A percentile compares a stretch with the other conserved stretches of the same genome.
Conservation (phyloP, 2,888 invertebrate species). For the Netelia fuscicornis region DNA sequence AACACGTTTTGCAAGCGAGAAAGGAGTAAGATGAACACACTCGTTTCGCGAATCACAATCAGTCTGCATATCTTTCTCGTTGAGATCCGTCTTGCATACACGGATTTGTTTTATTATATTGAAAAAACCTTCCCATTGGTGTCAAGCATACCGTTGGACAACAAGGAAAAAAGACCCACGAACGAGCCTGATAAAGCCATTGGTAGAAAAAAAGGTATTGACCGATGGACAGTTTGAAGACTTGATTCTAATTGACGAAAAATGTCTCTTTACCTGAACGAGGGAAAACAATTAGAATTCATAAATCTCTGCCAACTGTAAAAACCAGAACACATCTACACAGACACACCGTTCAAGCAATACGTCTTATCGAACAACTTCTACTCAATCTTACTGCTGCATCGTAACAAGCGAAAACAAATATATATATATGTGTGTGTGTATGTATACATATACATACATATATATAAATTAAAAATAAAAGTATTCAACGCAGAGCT, state of each 20-base stretch:
- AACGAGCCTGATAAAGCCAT: not conserved
- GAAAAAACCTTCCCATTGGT: slow-evolving; percentile 14
- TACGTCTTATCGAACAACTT: slow-evolving; percentile 68
- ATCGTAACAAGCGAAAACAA: slow-evolving; percentile 71
- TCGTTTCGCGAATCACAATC: slow-evolving; percentile 66
- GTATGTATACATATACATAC: slow-evolving; percentile 20
- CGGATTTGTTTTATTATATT: slow-evolving; percentile 54
- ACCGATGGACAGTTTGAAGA: not conserved
- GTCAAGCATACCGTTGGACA: not conserved
- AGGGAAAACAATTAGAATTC: slow-evolving; percentile 2
- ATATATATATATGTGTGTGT: not conserved
- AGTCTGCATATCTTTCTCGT: slow-evolving; percentile 66
- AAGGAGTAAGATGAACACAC: slow-evolving; percentile 20
- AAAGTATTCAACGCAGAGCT: slow-evolving; percentile 76
- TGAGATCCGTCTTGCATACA: slow-evolving; percentile 52
- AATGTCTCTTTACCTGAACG: slow-evolving; percentile 24
- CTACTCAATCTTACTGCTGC: slow-evolving; percentile 73
- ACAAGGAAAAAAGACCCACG: too few relatives aligned
- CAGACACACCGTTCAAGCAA: slow-evolving; percentile 72
- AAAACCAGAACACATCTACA: slow-evolving; percentile 41
- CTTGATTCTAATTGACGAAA: slow-evolving; percentile 7
- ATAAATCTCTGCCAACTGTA: slow-evolving; percentile 16
- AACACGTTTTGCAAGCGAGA: slow-evolving; percentile 52
- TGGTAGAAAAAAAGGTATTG: not conserved
- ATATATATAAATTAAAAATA: slow-evolving; percentile 45